Base-by-base conservation (phyloP, 2,797 vertebrate species). In the Staurois parvus region DNA sequence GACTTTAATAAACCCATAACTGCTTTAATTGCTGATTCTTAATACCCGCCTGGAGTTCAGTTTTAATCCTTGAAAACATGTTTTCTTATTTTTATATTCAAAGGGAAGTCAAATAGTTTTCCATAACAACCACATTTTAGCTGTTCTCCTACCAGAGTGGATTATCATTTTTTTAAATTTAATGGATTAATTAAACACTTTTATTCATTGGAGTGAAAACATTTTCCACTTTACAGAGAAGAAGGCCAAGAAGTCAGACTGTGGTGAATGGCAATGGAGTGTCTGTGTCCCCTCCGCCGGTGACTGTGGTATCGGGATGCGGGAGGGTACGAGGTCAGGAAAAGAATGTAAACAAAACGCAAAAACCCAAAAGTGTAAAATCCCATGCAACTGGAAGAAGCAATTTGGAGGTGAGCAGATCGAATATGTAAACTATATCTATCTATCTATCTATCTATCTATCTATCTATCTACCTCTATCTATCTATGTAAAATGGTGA, bases 381-480 rank as follows among this genome's bases (percentile, higher is more conserved):
- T 99, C 90, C 98, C 98, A 68, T 99, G 98, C 94, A 98, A 99
- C 94, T 99, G 98, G 98, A 99, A 99, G 93, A 99, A 99, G 91
- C 97, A 97, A 87, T 99, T 99, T 84, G 98, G 98, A 96, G 98
- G 98, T 98, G 82, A 93, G 85, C 11, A 0, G 42, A 8, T 3
- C 3, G 4, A 3, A 52, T 52, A 5, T 45, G 12, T 45, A 15
- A 45, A 45, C 13, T 12, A 45, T 45, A 3, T 42, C 40, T 42
- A 7, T 7, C 7, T 12, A 42, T 42, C 40, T 42, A 42, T 42
- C 40, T 13, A 1, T 11, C 7, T 34, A 34, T 34, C 34, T 34
- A 34, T 34, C 34, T 34, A 34, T 34, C 34, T 34, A 34, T 34
- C 34, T 34, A 34, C n/a, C n/a, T 34, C 34, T 34, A 34, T 34